Percentiles rank a stretch among this genome's conserved stretches.
These are phyloP conservation scores for Prietella phreatophila DNA, from an alignment of 2,113 vertebrate genomes.

Conservation along the genomic window DNA sequence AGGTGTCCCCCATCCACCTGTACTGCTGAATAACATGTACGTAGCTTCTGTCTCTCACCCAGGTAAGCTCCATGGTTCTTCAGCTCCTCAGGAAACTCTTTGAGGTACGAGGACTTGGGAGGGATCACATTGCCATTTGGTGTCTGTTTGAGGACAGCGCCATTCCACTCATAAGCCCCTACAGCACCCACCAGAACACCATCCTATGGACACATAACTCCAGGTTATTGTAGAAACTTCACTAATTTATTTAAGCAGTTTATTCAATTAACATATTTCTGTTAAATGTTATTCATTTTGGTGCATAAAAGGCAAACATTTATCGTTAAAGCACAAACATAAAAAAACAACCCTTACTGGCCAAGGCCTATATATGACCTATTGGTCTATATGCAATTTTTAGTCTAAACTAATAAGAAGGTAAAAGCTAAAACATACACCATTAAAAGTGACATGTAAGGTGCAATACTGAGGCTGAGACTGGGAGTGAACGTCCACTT, in stretches of 20 bases:
- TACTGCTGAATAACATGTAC: not conserved
- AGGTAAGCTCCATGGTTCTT: slow-evolving; percentile 93
- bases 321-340: not conserved
- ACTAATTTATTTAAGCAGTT: not conserved
- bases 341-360: not conserved
- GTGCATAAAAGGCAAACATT: not conserved
- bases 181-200: slow-evolving; percentile 90
- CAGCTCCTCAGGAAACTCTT: slow-evolving; percentile 92
- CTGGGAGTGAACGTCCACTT: not conserved
- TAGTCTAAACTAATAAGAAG: not conserved
- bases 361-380: not conserved
- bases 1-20: not conserved
- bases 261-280: not conserved
- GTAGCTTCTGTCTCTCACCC: slow-evolving; percentile 71
- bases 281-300: not conserved
- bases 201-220: slow-evolving; percentile 69
- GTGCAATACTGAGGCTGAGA: not conserved
- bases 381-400: not conserved
- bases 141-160: slow-evolving; percentile 90
- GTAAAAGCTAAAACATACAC: not conserved
- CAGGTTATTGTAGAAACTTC: slow-evolving; percentile 6
- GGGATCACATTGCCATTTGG: slow-evolving; percentile 83
- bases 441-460: not conserved
- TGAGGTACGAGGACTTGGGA: slow-evolving; percentile 83
- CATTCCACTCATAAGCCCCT: slow-evolving; percentile 95